Conservation (phyloP, 1,140 invertebrate genomes). For the Hyphantria cunea region DNA sequence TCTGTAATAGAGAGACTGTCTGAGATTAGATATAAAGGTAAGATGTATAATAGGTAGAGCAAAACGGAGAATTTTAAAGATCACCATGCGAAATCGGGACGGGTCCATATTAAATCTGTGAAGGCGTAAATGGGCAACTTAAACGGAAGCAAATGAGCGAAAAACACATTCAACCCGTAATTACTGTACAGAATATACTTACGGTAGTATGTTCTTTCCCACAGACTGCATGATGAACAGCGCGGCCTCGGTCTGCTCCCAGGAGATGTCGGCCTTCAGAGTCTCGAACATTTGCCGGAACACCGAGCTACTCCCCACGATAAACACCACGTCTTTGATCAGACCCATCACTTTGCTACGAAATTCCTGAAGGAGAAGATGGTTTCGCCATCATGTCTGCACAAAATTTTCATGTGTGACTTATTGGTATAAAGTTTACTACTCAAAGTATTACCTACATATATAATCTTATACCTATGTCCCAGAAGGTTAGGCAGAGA, state of each 20-base stretch:
- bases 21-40: no score
- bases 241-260: slow-evolving; percentile 97
- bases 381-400: not conserved
- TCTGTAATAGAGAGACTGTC: no score
- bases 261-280: slow-evolving; percentile 86
- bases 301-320: slow-evolving; percentile 95
- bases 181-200: slow-evolving; percentile 76
- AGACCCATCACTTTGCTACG: slow-evolving; percentile 94
- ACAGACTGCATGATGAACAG: slow-evolving; percentile 98
- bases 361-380: slow-evolving; percentile 88
- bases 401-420: not conserved
- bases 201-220: slow-evolving; percentile 97
- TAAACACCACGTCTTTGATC: slow-evolving; percentile 98
- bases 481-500: no score
- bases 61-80: no score
- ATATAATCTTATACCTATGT: no score
- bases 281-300: slow-evolving; percentile 95
- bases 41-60: no score
- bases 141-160: no score
- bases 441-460: no score
- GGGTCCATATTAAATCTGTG: no score
- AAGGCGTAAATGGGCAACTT: no score
- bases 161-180: not conserved
- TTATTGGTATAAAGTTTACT: not conserved
- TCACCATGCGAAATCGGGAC: no score